Base-by-base conservation (phyloP, 2,113 vertebrate species). In the Esox niger region DNA sequence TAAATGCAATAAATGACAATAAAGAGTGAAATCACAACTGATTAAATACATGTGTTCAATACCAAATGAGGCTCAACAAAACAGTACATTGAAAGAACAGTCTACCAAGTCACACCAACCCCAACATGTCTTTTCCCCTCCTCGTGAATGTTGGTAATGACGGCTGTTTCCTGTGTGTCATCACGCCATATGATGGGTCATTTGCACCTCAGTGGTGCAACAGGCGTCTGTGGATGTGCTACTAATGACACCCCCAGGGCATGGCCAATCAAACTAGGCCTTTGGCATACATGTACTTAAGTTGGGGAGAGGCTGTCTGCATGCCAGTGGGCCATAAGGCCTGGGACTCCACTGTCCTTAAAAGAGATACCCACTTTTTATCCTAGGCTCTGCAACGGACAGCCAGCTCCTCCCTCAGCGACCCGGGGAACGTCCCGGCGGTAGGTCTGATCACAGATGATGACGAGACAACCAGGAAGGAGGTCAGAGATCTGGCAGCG, bases 191-290 rank as follows among this genome's bases (percentile, higher is more conserved):
- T 85, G 82, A 89, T 76, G 73, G 84, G 75, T 83, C 79, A 87
- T 89, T 85, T 86, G 85, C 71, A 82, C 32, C 77, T 72, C 81
- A 64, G 47, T 71, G 75, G 61, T 71, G 78, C 79, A 79, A 84
- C 88, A 83, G 80, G 57, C 81, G 27, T 64, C 8, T 52, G 60
- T 66, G 69, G 80, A 79, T 68, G 72, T 83, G 83, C 81, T 82
- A 30, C 85, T 89, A 90, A 91, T 89, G 86, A 75, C 79, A 83
- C 88, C 87, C 86, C 71, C 49, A 86, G 88, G 89, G 86, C 67
- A 32, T 43, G 71, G 70, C 77, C 81, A 71, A 74, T 87, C 73
- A 76, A 59, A 70, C 29, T 9, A 43, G 49, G 74, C 60, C 2
- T 17, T 69, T 56, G 35, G 70, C 69, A 70, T 78, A 69, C 52